These are phyloP conservation scores for Channa argus DNA, from an alignment of 2,113 vertebrate genomes.

Conservation along the genomic window DNA sequence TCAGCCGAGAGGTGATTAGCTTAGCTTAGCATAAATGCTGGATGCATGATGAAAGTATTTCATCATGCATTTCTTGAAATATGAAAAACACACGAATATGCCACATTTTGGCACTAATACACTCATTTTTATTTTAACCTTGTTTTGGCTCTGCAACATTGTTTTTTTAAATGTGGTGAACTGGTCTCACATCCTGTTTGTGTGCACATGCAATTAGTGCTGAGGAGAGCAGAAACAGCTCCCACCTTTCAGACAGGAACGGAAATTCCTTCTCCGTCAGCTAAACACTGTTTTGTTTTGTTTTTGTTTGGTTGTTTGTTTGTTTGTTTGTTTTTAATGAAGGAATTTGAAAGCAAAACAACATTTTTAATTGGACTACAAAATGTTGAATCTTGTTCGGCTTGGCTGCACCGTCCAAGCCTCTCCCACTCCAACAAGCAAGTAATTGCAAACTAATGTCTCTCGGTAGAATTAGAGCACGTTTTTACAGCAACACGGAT, in stretches of 20 bases:
- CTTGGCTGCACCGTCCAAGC: constrained; percentile 12
- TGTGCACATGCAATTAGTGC: not conserved
- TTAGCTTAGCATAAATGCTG: not conserved
- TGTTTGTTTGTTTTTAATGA: not conserved
- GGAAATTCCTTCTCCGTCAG: not conserved
- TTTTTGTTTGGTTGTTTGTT: too few relatives aligned
- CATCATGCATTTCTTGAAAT: too few relatives aligned
- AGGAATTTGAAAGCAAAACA: not conserved
- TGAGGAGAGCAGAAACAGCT: not conserved
- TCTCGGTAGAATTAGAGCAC: constrained; percentile 29
- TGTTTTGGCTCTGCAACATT: too few relatives aligned
- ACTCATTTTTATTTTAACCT: too few relatives aligned
- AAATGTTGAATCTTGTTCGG: constrained; percentile 2
- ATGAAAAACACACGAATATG: too few relatives aligned
- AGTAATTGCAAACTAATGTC: constrained; percentile 45
- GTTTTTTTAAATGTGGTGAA: too few relatives aligned
- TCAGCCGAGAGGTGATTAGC: not conserved
- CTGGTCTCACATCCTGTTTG: too few relatives aligned
- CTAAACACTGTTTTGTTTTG: not conserved
- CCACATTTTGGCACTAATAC: too few relatives aligned
- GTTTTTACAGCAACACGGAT: constrained; percentile 40
- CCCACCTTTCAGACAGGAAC: not conserved
- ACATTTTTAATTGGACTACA: not conserved
- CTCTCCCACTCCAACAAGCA: constrained; percentile 16
- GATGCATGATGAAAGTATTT: not conserved